Percentiles rank a stretch among this genome's conserved stretches.
Conservation (phyloP, 2,888 invertebrate species). For the Caenorhabditis sp. region DNA sequence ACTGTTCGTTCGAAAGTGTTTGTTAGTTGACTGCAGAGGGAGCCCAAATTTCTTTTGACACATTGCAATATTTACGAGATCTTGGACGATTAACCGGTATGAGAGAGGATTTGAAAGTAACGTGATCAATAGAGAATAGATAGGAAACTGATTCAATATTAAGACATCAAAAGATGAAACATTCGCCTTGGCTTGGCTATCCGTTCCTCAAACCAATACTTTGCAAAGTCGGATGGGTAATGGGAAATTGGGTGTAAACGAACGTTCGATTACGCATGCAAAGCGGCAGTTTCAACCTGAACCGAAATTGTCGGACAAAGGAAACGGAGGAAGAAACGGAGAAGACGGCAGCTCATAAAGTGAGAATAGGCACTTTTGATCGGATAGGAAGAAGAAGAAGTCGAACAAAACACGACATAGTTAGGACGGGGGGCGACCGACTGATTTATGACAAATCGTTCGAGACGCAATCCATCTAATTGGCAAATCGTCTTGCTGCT, state of each 20-base stretch:
- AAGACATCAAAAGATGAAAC: background rate
- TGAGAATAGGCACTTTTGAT: conserved; percentile 20
- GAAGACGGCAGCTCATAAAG: conserved; percentile 25
- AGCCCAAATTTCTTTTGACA: background rate
- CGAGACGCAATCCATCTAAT: conserved; percentile 51
- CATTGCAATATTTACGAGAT: background rate
- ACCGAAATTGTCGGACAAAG: conserved; percentile 2
- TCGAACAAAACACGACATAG: conserved; percentile 48
- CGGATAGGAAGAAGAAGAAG: conserved; percentile 16
- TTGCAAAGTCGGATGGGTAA: conserved; percentile 3
- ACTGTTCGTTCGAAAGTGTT: background rate
- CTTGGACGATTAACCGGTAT: background rate
- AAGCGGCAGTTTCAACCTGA: background rate
- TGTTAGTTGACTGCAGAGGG: background rate
- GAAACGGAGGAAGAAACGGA: background rate
- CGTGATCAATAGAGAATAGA: background rate
- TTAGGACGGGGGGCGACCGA: conserved; percentile 40
- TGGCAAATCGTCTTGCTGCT: conserved; percentile 43
- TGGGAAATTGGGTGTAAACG: conserved; percentile 27
- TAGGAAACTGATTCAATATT: background rate
- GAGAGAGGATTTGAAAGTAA: background rate
- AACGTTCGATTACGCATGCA: background rate
- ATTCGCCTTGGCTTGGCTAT: background rate
- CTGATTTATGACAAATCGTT: conserved; percentile 64
- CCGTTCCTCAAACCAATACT: conserved; percentile 6